Percentiles rank a stretch among this genome's conserved stretches.
These are phyloP conservation scores for Hofmannophila pseudospretella DNA, from an alignment of 2,888 invertebrate genomes.

Conservation along the genomic window DNA sequence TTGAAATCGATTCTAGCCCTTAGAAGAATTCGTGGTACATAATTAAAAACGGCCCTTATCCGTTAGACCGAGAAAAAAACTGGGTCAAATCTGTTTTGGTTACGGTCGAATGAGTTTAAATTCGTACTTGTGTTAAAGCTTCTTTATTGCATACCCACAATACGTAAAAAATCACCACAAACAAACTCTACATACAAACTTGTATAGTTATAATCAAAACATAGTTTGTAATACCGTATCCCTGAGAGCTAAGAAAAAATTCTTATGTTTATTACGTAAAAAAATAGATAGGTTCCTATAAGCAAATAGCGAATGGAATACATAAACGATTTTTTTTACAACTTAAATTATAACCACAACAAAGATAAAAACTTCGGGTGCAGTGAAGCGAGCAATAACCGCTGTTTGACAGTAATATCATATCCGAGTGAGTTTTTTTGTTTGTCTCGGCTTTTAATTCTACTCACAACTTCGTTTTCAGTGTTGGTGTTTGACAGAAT, in stretches of 20 bases:
- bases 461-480: background rate
- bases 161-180: background rate
- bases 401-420: conserved; percentile 46
- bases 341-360: conserved; percentile 37
- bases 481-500: background rate
- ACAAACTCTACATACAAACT: no score
- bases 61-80: conserved; percentile 28
- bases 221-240: no score
- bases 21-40: conserved; percentile 38
- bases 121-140: background rate
- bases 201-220: no score
- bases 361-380: conserved; percentile 47
- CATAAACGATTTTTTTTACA: conserved; percentile 38
- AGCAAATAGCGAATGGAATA: no score
- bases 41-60: conserved; percentile 35
- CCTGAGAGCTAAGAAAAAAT: no score
- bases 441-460: conserved; percentile 28
- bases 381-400: conserved; percentile 50
- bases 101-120: conserved; percentile 6
- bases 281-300: no score
- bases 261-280: no score
- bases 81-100: conserved; percentile 27
- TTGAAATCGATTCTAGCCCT: conserved; percentile 63
- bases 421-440: conserved; percentile 51
- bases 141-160: no score